phyloP scores from a whole-genome alignment of 2,888 invertebrate genomes.

The Eilema sororculum region DNA sequence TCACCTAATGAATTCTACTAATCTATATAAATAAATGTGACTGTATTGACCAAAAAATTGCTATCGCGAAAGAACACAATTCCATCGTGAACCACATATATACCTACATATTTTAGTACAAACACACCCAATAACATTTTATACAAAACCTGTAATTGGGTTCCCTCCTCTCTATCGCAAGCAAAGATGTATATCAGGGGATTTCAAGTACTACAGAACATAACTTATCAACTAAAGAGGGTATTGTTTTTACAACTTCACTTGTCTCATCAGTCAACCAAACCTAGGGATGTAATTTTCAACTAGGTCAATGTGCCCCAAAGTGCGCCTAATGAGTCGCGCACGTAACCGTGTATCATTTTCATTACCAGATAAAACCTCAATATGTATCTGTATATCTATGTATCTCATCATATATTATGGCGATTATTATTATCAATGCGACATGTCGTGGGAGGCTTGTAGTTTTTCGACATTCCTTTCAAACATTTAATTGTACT shows the following conservation, averaged over 20 bases:
- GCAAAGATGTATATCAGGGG: too few relatives aligned
- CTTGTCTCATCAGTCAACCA: constrained; percentile 9
- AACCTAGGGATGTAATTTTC: background rate
- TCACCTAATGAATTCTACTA: background rate
- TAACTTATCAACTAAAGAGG: background rate
- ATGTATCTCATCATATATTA: background rate
- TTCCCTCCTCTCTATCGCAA: background rate
- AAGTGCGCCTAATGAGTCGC: background rate
- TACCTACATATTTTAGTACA: too few relatives aligned
- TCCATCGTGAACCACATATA: too few relatives aligned
- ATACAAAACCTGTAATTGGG: background rate
- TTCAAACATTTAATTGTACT: too few relatives aligned
- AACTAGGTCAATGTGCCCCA: constrained; percentile 9
- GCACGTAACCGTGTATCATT: background rate
- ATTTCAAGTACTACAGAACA: too few relatives aligned
- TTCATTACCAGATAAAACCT: constrained; percentile 1
- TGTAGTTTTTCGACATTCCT: too few relatives aligned
- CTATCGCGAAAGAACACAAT: too few relatives aligned
- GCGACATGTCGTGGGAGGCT: too few relatives aligned
- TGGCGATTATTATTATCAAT: background rate
- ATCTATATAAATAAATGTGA: too few relatives aligned
- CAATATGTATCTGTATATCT: background rate
- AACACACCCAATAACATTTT: background rate
- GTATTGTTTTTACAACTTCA: background rate
- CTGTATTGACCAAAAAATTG: too few relatives aligned